A percentile compares a stretch with the other conserved stretches of the same genome.
Conservation (phyloP, 2,888 invertebrate species). For the Aricia artaxerxes region DNA sequence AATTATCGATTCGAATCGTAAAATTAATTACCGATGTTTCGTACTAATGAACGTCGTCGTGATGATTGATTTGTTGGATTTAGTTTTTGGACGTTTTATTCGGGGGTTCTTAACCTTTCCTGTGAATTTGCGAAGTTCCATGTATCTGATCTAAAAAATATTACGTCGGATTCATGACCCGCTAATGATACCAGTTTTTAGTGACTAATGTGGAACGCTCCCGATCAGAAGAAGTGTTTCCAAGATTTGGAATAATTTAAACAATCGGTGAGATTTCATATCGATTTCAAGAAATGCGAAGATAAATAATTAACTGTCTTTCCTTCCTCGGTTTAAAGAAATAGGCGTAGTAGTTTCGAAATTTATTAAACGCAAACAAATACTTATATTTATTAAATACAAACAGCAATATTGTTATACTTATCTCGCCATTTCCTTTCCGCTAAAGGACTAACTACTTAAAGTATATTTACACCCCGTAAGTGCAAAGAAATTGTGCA, state of each 20-base stretch:
- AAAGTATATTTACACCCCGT: neutral
- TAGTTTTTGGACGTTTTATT: neutral
- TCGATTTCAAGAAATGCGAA: neutral
- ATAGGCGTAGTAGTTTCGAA: too few species aligned
- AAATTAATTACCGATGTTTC: conserved; percentile 31
- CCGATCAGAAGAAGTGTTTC: neutral
- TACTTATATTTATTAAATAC: too few species aligned
- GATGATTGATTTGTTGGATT: conserved; percentile 27
- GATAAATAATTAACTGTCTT: too few species aligned
- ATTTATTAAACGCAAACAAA: too few species aligned
- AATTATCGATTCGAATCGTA: conserved; percentile 29
- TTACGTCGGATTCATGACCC: neutral
- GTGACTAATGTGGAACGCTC: neutral
- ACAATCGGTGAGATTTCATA: neutral
- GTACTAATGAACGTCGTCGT: conserved; percentile 26
- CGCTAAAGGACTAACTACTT: neutral
- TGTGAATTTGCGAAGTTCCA: neutral
- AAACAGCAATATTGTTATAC: too few species aligned
- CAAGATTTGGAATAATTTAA: neutral
- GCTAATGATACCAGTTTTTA: conserved; percentile 27
- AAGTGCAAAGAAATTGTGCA: neutral
- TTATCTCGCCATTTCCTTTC: neutral
- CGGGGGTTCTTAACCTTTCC: conserved; percentile 4
- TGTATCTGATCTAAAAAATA: conserved; percentile 11
- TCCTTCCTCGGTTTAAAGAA: too few species aligned